phyloP scores from a whole-genome alignment of 92 coral and sea anemone genomes.

The Paragorgia papillata region DNA sequence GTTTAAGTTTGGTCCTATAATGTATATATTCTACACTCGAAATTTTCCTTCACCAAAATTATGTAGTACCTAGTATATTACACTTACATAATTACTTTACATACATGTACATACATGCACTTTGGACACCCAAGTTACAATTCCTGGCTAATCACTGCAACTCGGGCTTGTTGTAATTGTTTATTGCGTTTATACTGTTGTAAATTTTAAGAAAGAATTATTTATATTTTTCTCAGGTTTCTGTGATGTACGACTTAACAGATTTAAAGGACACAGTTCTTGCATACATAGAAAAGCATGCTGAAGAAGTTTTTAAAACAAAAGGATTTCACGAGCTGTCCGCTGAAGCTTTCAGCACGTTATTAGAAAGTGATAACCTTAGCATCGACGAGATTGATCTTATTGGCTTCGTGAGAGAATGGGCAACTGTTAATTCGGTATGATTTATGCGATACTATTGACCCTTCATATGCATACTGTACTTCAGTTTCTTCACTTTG shows the following conservation, averaged over 20 bases:
- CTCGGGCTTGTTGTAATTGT: too few species aligned
- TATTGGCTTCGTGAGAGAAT: constrained; percentile 82
- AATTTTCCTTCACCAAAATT: too few species aligned
- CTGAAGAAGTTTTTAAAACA: constrained; percentile 82
- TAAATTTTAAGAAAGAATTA: neutral
- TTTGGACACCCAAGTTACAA: too few species aligned
- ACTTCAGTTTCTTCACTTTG: too few species aligned
- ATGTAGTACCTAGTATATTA: too few species aligned
- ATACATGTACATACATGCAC: too few species aligned
- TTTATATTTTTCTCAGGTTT: constrained; percentile 59
- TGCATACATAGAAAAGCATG: constrained; percentile 80
- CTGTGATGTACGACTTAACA: constrained; percentile 86
- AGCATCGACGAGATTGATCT: constrained; percentile 91
- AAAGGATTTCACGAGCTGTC: constrained; percentile 93
- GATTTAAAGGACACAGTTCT: constrained; percentile 79
- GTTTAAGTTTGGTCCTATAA: too few species aligned
- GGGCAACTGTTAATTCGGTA: constrained; percentile 99
- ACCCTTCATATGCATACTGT: too few species aligned
- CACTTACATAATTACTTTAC: too few species aligned
- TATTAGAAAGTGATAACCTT: constrained; percentile 80
- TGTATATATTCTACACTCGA: too few species aligned
- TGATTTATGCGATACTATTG: neutral
- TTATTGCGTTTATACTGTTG: too few species aligned
- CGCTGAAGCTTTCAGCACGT: constrained; percentile 68
- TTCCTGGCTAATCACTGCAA: too few species aligned